Conservation (phyloP, 2,888 invertebrate genomes). For the Rhagium mordax region DNA sequence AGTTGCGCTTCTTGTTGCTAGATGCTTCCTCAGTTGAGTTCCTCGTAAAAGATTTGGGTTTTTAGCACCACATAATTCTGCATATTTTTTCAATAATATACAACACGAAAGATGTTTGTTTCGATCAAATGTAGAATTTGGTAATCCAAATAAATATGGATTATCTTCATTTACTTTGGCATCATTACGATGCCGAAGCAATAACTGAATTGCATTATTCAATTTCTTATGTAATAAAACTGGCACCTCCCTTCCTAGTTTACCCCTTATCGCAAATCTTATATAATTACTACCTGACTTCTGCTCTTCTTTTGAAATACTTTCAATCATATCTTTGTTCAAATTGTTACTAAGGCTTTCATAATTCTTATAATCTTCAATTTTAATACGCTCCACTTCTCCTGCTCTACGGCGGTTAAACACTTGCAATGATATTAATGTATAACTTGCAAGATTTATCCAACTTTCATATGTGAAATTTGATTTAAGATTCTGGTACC, state of each 20-base stretch:
- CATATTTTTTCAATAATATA: conserved; percentile 6
- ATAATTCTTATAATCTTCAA: background rate
- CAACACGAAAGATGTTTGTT: background rate
- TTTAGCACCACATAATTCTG: conserved; percentile 24
- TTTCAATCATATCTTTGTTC: conserved; percentile 9
- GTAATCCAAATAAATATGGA: conserved; percentile 30
- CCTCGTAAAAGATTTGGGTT: conserved; percentile 17
- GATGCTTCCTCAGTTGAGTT: conserved; percentile 29
- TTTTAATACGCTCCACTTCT: background rate
- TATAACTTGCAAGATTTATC: background rate
- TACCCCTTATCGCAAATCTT: conserved; percentile 19
- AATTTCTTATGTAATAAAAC: conserved; percentile 13
- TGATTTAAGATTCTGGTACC: background rate
- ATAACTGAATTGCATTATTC: conserved; percentile 6
- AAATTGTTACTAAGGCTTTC: background rate
- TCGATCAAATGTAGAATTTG: conserved; percentile 17
- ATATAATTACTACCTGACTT: conserved; percentile 9
- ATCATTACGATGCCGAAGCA: conserved; percentile 9
- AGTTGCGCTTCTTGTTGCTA: conserved; percentile 32
- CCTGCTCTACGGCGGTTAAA: background rate
- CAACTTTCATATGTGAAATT: background rate
- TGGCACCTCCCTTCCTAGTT: conserved; percentile 4
- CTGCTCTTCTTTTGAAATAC: conserved; percentile 11
- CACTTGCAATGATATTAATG: background rate
- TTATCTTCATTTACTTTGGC: conserved; percentile 11